Evolutionary conservation across 2,113 vertebrate genomes (phyloP), one percentile per base, ranked within the genome.

Genomic region (Festucalex cinctus): DNA sequence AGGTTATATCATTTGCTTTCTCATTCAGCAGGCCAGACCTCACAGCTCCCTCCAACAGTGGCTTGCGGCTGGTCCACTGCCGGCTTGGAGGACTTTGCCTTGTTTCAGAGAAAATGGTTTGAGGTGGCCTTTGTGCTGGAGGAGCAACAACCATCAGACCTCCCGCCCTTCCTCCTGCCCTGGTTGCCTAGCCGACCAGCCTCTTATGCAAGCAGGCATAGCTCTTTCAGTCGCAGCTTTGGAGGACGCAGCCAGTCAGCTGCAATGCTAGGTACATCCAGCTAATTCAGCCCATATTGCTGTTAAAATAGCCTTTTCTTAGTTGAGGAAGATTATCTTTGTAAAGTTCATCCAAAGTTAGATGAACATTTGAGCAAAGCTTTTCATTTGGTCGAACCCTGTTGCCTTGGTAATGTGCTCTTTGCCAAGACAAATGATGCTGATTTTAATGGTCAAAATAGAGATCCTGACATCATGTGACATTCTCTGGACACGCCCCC

Each of bases 141-240:
- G 87, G 97, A 98, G 84, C 93, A 90, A 2, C 86, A 94, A 13
- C 93, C 96, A 65, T 95, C 95, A 0, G 95, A 98, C 73, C 95
- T 99, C 28, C 97, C 97, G 0, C 92, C 93, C 0, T 99, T 98
- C 81, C 89, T 99, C 19, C 85, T 98, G 85, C 97, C 97, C 22
- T 97, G 96, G 96, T 88, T 99, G 74, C 97, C 97, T 75, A 98
- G 97, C 83, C 93, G 97, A 76, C 96, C 97, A 0, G 95, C 97
- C 66, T 99, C 97, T 79, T 98, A 98, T 56, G 96, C 97, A 87
- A 99, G 97, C 93, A 94, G 97, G 87, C 97, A 99, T 91, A 99
- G 97, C 90, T 99, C 97, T 90, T 99, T 99, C 90, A 99, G 97
- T 91, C 95, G 97, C 92, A 99, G 97, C 90, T 99, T 99, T 75